Evolutionary conservation across 2,113 vertebrate species (phyloP).

Genomic region (Formicarius rufipectus): DNA sequence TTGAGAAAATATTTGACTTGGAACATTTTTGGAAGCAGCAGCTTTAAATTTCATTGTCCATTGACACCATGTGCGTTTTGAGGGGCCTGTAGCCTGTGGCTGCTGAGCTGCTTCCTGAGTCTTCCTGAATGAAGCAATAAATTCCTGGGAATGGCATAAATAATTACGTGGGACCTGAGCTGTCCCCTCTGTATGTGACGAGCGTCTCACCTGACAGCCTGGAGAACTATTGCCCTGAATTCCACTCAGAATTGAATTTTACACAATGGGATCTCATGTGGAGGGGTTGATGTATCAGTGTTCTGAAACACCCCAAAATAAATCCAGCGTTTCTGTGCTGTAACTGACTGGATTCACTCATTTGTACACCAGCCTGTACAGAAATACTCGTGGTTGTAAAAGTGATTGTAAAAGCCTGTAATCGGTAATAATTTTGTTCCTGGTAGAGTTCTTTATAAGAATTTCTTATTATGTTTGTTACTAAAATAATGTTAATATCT

Average conservation of each 20-base stretch:
- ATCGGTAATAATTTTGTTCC: neutral
- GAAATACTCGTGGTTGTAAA: neutral
- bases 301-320: neutral
- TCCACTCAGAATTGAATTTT: neutral
- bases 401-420: fast-evolving
- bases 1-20: neutral
- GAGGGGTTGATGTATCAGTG: neutral
- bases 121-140: slow-evolving; percentile 1
- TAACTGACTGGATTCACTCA: neutral
- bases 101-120: neutral
- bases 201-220: neutral
- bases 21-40: neutral
- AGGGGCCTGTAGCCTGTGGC: neutral
- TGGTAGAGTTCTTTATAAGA: neutral
- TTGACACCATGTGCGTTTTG: neutral
- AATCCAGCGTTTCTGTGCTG: neutral
- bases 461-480: neutral
- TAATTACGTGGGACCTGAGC: neutral
- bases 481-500: neutral
- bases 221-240: neutral
- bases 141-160: neutral
- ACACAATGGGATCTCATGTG: neutral
- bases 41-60: neutral
- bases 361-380: neutral
- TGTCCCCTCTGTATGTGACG: fast-evolving